A percentile compares a stretch with the other conserved stretches of the same genome.
These are phyloP conservation scores for Echiichthys vipera DNA, from an alignment of 2,797 vertebrate genomes.

Conservation along the genomic window DNA sequence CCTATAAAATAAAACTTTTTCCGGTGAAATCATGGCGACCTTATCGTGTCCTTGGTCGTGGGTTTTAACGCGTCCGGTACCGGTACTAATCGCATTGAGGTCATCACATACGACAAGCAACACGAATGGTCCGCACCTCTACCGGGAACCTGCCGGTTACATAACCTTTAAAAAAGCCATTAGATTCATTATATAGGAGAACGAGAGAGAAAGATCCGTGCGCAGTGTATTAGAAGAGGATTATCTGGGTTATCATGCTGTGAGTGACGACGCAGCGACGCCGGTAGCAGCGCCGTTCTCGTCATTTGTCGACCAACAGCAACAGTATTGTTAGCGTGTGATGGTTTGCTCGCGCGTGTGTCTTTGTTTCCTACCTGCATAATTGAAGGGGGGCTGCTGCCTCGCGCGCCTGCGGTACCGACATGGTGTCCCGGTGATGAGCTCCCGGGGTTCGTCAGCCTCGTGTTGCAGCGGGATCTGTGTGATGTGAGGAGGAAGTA, in stretches of 20 bases:
- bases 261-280: neutral
- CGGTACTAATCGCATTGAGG: conserved; percentile 38
- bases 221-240: too few relatives aligned
- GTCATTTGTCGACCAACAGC: neutral
- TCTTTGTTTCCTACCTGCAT: conserved; percentile 85
- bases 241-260: conserved; percentile 27
- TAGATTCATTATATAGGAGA: fast-evolving
- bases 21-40: conserved; percentile 2
- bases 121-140: neutral
- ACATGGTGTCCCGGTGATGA: conserved; percentile 68
- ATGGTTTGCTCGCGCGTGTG: neutral
- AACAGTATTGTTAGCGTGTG: neutral
- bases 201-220: too few relatives aligned
- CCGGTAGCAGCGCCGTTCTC: conserved; percentile 13
- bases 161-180: neutral
- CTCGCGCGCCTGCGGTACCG: conserved; percentile 53
- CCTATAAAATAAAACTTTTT: neutral
- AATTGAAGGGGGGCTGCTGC: conserved; percentile 85
- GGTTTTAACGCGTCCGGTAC: neutral
- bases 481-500: conserved; percentile 10
- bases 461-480: conserved; percentile 64
- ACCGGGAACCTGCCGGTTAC: neutral
- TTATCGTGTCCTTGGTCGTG: conserved; percentile 42
- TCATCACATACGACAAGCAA: conserved; percentile 39
- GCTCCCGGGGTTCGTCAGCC: conserved; percentile 27